Evolutionary conservation across 2,113 vertebrate genomes (phyloP), one percentile per base, ranked within the genome.

Genomic region (Triplophysa tibetana): DNA sequence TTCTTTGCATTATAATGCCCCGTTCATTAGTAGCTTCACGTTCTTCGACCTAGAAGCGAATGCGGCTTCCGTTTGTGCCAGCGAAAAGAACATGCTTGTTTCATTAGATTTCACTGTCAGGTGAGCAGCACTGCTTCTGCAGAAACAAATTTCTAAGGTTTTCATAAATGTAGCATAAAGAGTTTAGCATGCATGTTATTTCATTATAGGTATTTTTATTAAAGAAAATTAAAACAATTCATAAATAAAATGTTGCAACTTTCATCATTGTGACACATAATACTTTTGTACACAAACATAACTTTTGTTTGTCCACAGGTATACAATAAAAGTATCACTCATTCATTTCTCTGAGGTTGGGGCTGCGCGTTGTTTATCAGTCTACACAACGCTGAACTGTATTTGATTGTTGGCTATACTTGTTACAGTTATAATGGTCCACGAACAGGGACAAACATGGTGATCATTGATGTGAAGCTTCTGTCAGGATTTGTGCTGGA

Each of bases 361-460:
- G 7, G 33, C 33, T 45, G 11, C 33, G 6, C 11, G 43, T 12
- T 45, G 9, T 45, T 45, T 45, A 11, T 12, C 43, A 12, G 43
- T 2, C 33, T 45, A 45, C 10, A 45, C 43, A 45, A 45, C 9
- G 2, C 43, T 48, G 8, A 50, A 64, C 16, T 8, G 12, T 19
- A n/a, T 48, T 45, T 14, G 58, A 79, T 70, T 63, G 43, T 19
- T 48, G 64, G 21, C 29, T 58, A 0, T 24, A 2, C 21, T 79
- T 29, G 11, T 76, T 61, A 45, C 74, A 91, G 91, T 82, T 94
- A 94, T 88, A 88, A 80, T 0, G 93, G 93, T 26, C 69, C 85
- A 4, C 88, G 93, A 64, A 78, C 83, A 0, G 76, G 88, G 82
- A 93, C 94, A 17, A 95, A 95, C 91, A 95, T 95, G 95, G 91